Base-by-base conservation (phyloP, 2,888 invertebrate genomes). In the Baronia brevicornis region DNA sequence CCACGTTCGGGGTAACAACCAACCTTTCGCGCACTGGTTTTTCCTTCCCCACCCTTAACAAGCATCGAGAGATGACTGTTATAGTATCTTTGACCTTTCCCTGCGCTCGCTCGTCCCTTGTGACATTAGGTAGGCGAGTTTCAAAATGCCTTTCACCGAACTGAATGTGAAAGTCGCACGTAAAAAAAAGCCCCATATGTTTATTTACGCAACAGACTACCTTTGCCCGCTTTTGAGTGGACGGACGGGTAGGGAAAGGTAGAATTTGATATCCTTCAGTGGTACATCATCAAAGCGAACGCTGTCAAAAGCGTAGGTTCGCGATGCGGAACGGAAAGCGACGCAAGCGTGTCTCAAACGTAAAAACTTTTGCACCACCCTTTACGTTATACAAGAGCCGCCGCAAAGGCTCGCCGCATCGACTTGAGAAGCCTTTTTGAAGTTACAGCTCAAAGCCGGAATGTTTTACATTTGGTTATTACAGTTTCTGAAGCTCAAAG, bases 281-380 rank as follows among this genome's bases (percentile, higher is more conserved):
- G 54, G 54, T 54, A 63, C 60, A 56, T 61, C 68, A 69, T 79
- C 79, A 80, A 82, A 80, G 80, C 59, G 71, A 70, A 60, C 59
- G 67, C 67, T 75, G 71, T 75, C 75, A 74, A 80, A 80, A 79
- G 77, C 73, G 63, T 54, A 57, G 60, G 67, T 60, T 64, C 61
- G 57, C 72, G 64, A 60, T 60, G 68, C 69, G 72, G 64, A 71
- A 69, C 71, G 66, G 55, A 60, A 67, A 69, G 67, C 67, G 56
- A 60, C 57, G 61, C 59, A 63, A 45, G 63, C 62, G 62, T 62
- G 69, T 60, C 58, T 68, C 68, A 71, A 74, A 80, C 73, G 74
- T 70, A 75, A 78, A 84, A 84, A 80, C 69, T 80, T 82, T 74
- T 68, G 63, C 78, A 67, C 64, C 53, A 74, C 74, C 73, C 77